Conservation (phyloP, 1,140 invertebrate species). For the Acromyrmex heyeri region DNA sequence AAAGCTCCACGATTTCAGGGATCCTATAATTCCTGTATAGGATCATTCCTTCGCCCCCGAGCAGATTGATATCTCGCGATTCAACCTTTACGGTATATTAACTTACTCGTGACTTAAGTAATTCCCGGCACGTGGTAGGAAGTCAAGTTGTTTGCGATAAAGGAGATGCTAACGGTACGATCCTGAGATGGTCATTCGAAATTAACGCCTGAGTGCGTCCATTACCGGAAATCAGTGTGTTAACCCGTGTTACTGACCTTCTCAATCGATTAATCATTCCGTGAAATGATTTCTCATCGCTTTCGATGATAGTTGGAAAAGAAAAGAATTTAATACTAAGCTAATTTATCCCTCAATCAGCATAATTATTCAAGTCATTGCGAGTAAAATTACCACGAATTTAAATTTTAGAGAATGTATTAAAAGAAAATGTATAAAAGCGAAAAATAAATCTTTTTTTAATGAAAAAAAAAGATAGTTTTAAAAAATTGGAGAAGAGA, state of each 20-base stretch:
- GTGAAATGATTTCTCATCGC: slow-evolving; percentile 17
- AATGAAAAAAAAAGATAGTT: neutral
- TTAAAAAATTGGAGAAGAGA: neutral
- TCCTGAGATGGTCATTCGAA: slow-evolving; percentile 58
- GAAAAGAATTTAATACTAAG: neutral
- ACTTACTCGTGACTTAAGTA: slow-evolving; percentile 62
- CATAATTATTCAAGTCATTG: neutral
- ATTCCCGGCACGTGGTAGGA: slow-evolving; percentile 62
- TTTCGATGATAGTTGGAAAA: slow-evolving; percentile 1
- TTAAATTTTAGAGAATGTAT: no score
- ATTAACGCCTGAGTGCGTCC: slow-evolving; percentile 63
- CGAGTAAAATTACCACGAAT: neutral
- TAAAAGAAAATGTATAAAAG: neutral
- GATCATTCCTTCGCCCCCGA: neutral
- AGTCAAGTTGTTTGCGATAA: slow-evolving; percentile 49
- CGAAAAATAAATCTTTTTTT: slow-evolving; percentile 1
- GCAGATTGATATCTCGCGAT: slow-evolving; percentile 45
- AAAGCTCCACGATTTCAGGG: neutral
- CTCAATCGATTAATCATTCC: slow-evolving; percentile 36
- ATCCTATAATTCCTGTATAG: no score
- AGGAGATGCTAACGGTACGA: slow-evolving; percentile 67
- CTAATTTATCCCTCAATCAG: slow-evolving; percentile 3
- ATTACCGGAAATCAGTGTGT: slow-evolving; percentile 66
- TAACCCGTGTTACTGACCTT: slow-evolving; percentile 59
- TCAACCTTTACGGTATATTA: slow-evolving; percentile 59